phyloP scores from a whole-genome alignment of 2,113 vertebrate species.

The Ictalurus furcatus region DNA sequence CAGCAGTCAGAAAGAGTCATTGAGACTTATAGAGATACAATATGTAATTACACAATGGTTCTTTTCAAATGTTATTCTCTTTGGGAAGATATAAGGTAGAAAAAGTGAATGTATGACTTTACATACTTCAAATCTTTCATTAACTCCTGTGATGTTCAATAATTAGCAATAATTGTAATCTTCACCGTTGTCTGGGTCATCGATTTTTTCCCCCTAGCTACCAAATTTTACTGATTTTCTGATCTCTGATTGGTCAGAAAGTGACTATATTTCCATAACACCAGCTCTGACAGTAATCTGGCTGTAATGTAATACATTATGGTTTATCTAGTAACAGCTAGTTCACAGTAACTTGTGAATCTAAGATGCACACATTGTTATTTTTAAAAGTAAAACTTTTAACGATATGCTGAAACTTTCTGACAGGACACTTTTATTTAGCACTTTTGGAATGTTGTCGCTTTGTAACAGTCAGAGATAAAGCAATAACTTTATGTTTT shows the following conservation, averaged over 20 bases:
- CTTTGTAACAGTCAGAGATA: no score
- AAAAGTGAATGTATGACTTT: background rate
- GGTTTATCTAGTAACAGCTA: background rate
- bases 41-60: background rate
- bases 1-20: background rate
- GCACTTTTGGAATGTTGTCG: background rate
- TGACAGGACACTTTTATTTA: background rate
- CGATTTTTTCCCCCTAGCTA: background rate
- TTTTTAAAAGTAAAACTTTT: background rate
- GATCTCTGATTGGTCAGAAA: background rate
- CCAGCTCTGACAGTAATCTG: background rate
- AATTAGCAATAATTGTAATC: background rate
- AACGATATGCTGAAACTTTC: no score
- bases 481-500: background rate
- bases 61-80: background rate
- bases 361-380: background rate
- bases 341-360: background rate
- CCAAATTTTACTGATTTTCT: background rate
- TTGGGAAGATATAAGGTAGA: background rate
- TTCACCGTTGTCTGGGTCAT: background rate
- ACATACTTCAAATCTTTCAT: background rate
- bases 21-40: background rate
- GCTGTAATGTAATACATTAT: background rate
- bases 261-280: background rate
- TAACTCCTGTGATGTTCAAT: background rate